Evolutionary conservation across 2,888 invertebrate genomes (phyloP).

Genomic region (Drosophila niveifrons): DNA sequence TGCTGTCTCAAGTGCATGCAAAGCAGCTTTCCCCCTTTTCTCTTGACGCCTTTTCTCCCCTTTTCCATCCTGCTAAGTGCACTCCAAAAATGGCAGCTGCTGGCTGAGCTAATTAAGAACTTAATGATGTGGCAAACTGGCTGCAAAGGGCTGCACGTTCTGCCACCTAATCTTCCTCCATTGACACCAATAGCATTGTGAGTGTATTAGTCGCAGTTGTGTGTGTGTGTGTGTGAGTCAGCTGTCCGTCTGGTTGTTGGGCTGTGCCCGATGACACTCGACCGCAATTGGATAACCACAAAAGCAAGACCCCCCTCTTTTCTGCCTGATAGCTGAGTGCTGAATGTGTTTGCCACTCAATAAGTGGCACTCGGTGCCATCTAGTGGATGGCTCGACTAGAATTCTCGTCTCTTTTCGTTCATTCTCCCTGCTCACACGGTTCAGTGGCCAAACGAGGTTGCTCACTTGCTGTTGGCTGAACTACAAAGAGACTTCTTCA

Average conservation of each 20-base stretch:
- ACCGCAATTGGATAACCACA: constrained; percentile 65
- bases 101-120: constrained; percentile 59
- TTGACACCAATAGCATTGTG: constrained; percentile 32
- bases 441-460: constrained; percentile 55
- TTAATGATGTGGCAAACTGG: constrained; percentile 67
- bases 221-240: constrained; percentile 21
- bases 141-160: constrained; percentile 32
- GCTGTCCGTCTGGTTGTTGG: constrained; percentile 28
- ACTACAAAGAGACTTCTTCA: constrained; percentile 40
- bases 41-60: not conserved
- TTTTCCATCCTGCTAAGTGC: constrained; percentile 2
- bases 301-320: constrained; percentile 13
- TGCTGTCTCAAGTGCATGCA: constrained; percentile 46
- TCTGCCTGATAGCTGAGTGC: constrained; percentile 19
- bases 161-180: constrained; percentile 35
- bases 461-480: constrained; percentile 43
- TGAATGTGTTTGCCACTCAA: constrained; percentile 51
- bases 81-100: constrained; percentile 31
- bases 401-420: not conserved
- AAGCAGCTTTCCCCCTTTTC: constrained; percentile 32
- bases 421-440: constrained; percentile 30
- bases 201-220: not conserved
- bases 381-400: constrained; percentile 20
- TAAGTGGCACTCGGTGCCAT: constrained; percentile 36
- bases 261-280: constrained; percentile 65